These are phyloP conservation scores for Chitala chitala DNA, from an alignment of 2,113 vertebrate species.

Conservation along the genomic window DNA sequence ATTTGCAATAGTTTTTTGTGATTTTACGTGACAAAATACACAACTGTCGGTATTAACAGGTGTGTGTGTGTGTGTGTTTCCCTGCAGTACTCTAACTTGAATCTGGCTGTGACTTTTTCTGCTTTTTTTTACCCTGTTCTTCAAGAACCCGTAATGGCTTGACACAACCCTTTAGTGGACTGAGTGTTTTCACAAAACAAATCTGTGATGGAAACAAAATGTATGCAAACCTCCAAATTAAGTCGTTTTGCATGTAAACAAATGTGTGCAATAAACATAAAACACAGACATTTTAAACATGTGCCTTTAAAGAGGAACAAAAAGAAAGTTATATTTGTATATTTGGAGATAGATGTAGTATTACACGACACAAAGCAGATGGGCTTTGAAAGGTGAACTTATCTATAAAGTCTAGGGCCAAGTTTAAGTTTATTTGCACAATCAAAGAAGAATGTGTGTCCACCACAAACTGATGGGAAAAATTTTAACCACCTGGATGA, in stretches of 20 bases:
- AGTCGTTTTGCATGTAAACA: no score
- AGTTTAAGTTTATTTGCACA: slow-evolving; percentile 48
- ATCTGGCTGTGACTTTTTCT: slow-evolving; percentile 4
- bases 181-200: slow-evolving; percentile 2
- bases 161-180: not conserved
- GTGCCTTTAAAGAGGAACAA: slow-evolving; percentile 32
- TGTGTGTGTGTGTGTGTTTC: slow-evolving; percentile 36
- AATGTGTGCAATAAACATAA: slow-evolving; percentile 28
- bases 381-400: slow-evolving; percentile 5
- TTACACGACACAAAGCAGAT: slow-evolving; percentile 23
- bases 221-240: not conserved
- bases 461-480: slow-evolving; percentile 31
- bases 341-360: slow-evolving; percentile 32
- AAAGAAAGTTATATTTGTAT: slow-evolving; percentile 34
- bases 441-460: slow-evolving; percentile 45
- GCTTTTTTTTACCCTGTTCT: not conserved
- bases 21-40: slow-evolving; percentile 8
- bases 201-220: not conserved
- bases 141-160: not conserved
- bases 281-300: slow-evolving; percentile 27
- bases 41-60: not conserved
- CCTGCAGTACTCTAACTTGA: not conserved
- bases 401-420: slow-evolving; percentile 25
- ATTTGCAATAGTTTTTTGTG: not conserved
- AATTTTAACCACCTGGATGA: slow-evolving; percentile 42